Evolutionary conservation across 2,888 invertebrate species (phyloP).

Genomic region (Augochlorella aurata): DNA sequence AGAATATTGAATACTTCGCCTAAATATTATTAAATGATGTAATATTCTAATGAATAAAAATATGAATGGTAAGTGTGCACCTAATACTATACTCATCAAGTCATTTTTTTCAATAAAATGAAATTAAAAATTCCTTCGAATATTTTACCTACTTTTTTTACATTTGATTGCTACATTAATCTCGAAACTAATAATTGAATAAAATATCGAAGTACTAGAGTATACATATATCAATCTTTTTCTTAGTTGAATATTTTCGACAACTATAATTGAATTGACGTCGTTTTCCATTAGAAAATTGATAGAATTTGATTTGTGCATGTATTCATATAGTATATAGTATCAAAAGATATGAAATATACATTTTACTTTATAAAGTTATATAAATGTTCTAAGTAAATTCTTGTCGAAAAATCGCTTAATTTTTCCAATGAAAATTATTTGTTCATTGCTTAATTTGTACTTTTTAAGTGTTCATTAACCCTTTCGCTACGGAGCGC

Average conservation of each 20-base stretch:
- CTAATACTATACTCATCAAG: constrained; percentile 3
- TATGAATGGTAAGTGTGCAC: not conserved
- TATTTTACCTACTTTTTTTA: constrained; percentile 9
- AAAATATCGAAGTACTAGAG: constrained; percentile 9
- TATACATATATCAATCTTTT: constrained; percentile 11
- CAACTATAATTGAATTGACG: constrained; percentile 17
- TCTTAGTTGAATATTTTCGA: not conserved
- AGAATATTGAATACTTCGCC: constrained; percentile 1
- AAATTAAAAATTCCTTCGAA: not conserved
- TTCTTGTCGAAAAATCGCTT: not conserved
- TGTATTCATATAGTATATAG: constrained; percentile 8
- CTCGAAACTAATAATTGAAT: constrained; percentile 5
- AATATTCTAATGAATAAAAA: not conserved
- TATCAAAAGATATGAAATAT: constrained; percentile 18
- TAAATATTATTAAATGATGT: constrained; percentile 4
- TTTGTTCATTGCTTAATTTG: constrained; percentile 11
- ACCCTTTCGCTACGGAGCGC: no score
- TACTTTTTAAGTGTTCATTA: not conserved
- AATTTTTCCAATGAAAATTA: not conserved
- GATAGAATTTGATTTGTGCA: not conserved
- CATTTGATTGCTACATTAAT: constrained; percentile 5
- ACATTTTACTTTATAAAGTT: constrained; percentile 28
- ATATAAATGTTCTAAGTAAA: not conserved
- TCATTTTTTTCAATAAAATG: not conserved
- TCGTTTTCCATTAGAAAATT: not conserved